Evolutionary conservation across 2,888 invertebrate genomes (phyloP).

Genomic region (Noctua janthina): DNA sequence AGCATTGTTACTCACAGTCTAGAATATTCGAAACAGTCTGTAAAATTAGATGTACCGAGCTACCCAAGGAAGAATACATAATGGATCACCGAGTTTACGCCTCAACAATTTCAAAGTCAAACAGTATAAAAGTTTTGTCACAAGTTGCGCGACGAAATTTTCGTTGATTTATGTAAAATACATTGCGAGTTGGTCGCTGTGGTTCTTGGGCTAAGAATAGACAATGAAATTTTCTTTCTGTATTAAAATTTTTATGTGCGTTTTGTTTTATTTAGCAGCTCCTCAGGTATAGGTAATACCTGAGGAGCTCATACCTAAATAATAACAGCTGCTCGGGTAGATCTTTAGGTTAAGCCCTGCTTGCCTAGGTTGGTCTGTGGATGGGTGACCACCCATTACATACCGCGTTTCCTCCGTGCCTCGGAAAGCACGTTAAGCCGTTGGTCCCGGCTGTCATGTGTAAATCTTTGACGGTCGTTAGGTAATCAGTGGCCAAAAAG

Average conservation of each 20-base stretch:
- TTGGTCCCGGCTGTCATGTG: no score
- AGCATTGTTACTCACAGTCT: neutral
- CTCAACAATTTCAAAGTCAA: conserved; percentile 54
- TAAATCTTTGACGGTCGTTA: no score
- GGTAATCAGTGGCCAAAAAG: no score
- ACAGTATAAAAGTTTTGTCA: conserved; percentile 47
- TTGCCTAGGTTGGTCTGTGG: no score
- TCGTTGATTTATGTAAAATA: conserved; percentile 47
- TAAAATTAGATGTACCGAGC: conserved; percentile 40
- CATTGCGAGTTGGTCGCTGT: conserved; percentile 16
- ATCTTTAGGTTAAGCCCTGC: no score
- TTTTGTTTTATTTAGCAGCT: conserved; percentile 1
- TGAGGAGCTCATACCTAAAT: no score
- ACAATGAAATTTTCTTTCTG: neutral
- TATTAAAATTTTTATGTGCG: conserved; percentile 6
- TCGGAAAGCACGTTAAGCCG: no score
- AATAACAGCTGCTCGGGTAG: no score
- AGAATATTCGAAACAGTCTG: conserved; percentile 40
- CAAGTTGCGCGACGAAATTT: conserved; percentile 34
- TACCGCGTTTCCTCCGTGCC: no score
- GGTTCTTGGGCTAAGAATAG: conserved; percentile 24
- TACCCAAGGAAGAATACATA: conserved; percentile 35
- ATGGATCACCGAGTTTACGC: conserved; percentile 31
- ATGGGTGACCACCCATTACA: no score
- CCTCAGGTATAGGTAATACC: no score